Evolutionary conservation across 2,888 invertebrate species (phyloP), one percentile per base, ranked within the genome.

Genomic region (Harpagoxenus sublaevis): DNA sequence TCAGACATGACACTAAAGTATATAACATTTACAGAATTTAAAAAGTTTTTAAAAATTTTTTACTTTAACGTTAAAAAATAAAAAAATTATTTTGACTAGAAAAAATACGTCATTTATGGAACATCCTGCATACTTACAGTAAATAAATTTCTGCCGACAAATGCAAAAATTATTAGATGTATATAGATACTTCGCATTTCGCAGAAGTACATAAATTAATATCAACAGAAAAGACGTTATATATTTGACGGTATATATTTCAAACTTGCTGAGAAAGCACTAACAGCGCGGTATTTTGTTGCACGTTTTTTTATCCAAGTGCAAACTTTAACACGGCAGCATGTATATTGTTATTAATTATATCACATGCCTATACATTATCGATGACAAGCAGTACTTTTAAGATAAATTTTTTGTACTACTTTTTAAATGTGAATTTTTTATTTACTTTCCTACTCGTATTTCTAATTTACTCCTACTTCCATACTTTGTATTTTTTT

Each of bases 171-270:
- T 73, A 73, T 12, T 45, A 12, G 12, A 45, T 5, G 28, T 3
- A 39, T 3, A 39, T 55, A 51, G 28, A 73, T 57, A 18, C 42
- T 57, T 73, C 15, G 42, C 31, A 28, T 73, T 39, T 73, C 42
- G 42, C 57, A 18, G 18, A 73, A 42, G 57, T 45, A 68, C 28
- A 73, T 73, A 57, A 45, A 57, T 55, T 28, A 73, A 57, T 48
- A 23, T 74, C 74, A 62, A 74, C 31, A 35, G n/a, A 45, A 60
- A 60, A 74, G 35, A 62, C 48, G 2, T 12, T 62, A 45, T 23
- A 23, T 23, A 23, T 23, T 23, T 23, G 23, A 23, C 23, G 23
- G 1, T 42, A 42, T 45, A 62, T 48, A 62, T 75, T 75, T 35
- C 15, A 62, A 48, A 68, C 48, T 4, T 35, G n/a, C 5, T 75